These are phyloP conservation scores for Limnephilus auricula DNA, from an alignment of 2,888 invertebrate genomes.

Conservation along the genomic window DNA sequence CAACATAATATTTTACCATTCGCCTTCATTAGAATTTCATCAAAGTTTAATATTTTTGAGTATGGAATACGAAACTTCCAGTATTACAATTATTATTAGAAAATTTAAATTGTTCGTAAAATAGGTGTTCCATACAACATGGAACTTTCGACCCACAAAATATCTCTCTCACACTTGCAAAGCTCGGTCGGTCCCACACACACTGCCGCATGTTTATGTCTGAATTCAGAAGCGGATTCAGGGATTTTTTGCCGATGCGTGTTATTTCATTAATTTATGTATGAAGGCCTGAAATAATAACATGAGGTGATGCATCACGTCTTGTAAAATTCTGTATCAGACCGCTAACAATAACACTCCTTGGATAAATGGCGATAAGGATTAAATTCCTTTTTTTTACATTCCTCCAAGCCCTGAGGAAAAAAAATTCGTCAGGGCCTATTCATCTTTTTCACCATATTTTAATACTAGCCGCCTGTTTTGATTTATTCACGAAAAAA, in stretches of 20 bases:
- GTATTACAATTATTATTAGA: slow-evolving; percentile 25
- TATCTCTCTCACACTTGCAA: slow-evolving; percentile 32
- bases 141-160: slow-evolving; percentile 48
- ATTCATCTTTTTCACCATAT: too few species aligned
- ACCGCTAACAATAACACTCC: too few species aligned
- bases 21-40: neutral
- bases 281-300: neutral
- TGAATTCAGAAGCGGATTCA: slow-evolving; percentile 7
- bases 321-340: too few species aligned
- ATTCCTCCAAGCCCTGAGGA: too few species aligned
- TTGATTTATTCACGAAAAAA: too few species aligned
- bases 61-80: slow-evolving; percentile 19
- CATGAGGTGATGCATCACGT: too few species aligned
- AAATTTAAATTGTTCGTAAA: slow-evolving; percentile 45
- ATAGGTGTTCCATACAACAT: slow-evolving; percentile 67
- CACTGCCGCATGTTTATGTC: neutral
- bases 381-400: too few species aligned
- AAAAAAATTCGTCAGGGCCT: too few species aligned
- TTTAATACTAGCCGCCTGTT: too few species aligned
- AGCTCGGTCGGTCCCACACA: slow-evolving; percentile 17
- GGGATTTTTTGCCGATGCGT: neutral
- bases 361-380: too few species aligned
- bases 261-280: neutral
- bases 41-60: neutral
- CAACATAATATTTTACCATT: neutral